Evolutionary conservation across 2,113 vertebrate species (phyloP).

Genomic region (Daphoenositta chrysoptera): DNA sequence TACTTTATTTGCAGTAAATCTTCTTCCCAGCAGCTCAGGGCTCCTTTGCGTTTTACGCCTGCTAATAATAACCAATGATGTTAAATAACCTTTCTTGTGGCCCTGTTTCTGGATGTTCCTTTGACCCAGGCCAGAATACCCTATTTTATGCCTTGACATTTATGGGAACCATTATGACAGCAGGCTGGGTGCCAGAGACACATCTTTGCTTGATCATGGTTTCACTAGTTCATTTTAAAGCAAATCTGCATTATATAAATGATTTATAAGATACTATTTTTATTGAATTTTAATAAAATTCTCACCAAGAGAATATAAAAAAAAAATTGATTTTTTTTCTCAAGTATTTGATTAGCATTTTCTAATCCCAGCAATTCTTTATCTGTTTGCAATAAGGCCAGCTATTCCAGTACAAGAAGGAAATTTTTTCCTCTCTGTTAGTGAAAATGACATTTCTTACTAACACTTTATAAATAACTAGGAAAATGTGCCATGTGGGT

Average conservation of each 20-base stretch:
- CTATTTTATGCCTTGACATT: not conserved
- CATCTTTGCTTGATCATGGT: constrained; percentile 25
- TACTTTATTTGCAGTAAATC: not conserved
- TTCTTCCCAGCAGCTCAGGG: not conserved
- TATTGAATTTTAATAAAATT: not conserved
- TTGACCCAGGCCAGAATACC: not conserved
- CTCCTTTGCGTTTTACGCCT: not conserved
- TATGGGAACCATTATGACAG: not conserved
- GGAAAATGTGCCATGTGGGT: not conserved
- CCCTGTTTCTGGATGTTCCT: not conserved
- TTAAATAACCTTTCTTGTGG: not conserved
- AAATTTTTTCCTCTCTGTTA: not conserved
- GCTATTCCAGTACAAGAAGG: not conserved
- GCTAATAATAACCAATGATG: not conserved
- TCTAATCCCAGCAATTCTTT: not conserved
- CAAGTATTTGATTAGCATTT: not conserved
- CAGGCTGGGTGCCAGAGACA: constrained; percentile 10
- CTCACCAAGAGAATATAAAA: not conserved
- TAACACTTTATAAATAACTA: constrained; percentile 10
- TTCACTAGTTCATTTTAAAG: not conserved
- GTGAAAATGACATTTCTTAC: not conserved
- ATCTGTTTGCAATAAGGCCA: not conserved
- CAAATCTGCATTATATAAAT: not conserved
- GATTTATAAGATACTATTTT: constrained; percentile 6
- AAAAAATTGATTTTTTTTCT: not conserved